Base-by-base conservation (phyloP, 2,888 invertebrate species). In the Scaptomyza reducta region DNA sequence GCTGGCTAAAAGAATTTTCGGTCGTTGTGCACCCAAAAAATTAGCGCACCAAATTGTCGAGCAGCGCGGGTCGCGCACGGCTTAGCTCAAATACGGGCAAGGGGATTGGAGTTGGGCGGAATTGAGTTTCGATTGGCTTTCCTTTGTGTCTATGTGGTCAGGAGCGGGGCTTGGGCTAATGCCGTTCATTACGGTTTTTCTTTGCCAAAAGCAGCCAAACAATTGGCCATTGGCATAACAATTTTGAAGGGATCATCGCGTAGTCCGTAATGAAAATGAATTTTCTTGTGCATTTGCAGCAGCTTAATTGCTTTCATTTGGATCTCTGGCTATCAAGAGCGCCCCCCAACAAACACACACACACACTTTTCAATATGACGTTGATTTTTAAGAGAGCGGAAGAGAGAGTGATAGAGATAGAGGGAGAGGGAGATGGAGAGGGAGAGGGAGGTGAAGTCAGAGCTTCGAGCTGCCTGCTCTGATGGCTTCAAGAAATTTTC, bases 401-500 rank as follows among this genome's bases (percentile, higher is more conserved):
- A 10, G 18, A 11, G 6, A n/a, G 4, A 14, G 22, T 2, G 10
- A 10, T n/a, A 11, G 6, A n/a, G 4, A 14, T n/a, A 3, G 10
- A 13, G 6, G 10, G 18, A 10, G 10, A n/a, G 6, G 3, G 1
- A 3, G 22, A 10, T n/a, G 13, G 11, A n/a, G 4, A 25, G 22
- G 4, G 7, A 22, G 6, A 3, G 4, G 2, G 22, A 22, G 33
- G 31, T 18, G 10, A 6, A n/a, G 31, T 22, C 22, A 10, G 35
- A 35, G 14, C 11, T 16, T 11, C n/a, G 14, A 38, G 35, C 50
- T 50, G 50, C 50, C 40, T 56, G 68, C 70, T 59, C 66, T 77
- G 84, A 67, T 82, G 86, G 86, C 70, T 82, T 46, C 70, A 67
- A 80, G 78, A 74, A 81, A 89, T 89, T 89, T 89, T 89, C 87